phyloP scores from a whole-genome alignment of 2,797 vertebrate species.

The Oreochromis mossambicus region DNA sequence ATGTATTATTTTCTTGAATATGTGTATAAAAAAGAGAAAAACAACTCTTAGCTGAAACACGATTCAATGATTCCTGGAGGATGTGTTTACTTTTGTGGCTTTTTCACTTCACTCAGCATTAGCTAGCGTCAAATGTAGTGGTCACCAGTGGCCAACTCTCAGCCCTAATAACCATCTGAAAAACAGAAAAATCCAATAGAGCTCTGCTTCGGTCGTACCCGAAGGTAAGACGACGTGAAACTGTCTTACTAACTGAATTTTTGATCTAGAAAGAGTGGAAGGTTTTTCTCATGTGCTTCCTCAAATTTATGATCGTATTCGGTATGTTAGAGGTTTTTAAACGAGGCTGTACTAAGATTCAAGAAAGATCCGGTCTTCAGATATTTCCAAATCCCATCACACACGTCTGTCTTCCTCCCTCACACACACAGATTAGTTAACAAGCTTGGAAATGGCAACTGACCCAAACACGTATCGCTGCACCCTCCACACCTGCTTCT shows the following conservation, averaged over 20 bases:
- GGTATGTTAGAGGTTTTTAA: neutral
- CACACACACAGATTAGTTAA: conserved; percentile 48
- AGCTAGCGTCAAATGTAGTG: conserved; percentile 11
- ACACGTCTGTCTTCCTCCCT: neutral
- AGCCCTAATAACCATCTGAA: conserved; percentile 35
- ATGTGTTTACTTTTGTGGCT: neutral
- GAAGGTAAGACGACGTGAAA: conserved; percentile 35
- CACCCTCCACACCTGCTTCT: conserved; percentile 47
- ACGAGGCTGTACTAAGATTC: conserved; percentile 12
- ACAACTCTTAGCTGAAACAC: neutral
- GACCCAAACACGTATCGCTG: conserved; percentile 35
- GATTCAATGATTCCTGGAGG: neutral
- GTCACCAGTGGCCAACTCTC: conserved; percentile 33
- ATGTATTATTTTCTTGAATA: conserved; percentile 35
- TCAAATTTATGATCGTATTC: neutral
- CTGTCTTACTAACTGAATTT: neutral
- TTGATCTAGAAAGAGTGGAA: neutral
- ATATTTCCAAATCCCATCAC: conserved; percentile 1
- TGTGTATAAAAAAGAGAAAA: conserved; percentile 31
- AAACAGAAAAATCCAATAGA: conserved; percentile 32
- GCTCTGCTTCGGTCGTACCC: conserved; percentile 7
- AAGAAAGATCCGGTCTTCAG: neutral
- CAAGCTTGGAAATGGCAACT: conserved; percentile 60
- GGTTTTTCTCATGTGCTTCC: neutral
- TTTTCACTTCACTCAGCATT: conserved; percentile 5